Conservation (phyloP, 1,140 invertebrate species). For the Drosophila cardini region DNA sequence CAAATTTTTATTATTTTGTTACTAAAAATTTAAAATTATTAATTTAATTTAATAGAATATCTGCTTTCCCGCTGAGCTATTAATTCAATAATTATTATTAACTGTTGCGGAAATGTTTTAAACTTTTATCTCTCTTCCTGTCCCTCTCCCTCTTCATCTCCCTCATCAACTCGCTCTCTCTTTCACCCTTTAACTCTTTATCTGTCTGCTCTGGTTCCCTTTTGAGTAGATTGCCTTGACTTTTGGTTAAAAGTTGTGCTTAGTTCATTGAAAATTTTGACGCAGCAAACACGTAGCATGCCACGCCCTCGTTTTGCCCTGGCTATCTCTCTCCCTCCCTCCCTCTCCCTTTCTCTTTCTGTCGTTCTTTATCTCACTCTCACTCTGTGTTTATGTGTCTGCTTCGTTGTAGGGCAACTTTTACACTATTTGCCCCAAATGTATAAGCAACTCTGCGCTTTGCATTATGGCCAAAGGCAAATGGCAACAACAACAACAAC, state of each 20-base stretch:
- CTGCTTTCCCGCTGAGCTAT: no score
- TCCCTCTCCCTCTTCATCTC: not conserved
- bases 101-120: slow-evolving; percentile 39
- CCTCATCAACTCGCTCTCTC: not conserved
- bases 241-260: slow-evolving; percentile 46
- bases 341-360: not conserved
- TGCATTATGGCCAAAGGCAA: slow-evolving; percentile 54
- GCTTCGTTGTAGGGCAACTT: slow-evolving; percentile 37
- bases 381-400: not conserved
- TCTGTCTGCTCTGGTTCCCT: not conserved
- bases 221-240: slow-evolving; percentile 1
- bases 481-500: slow-evolving; percentile 46
- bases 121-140: not conserved
- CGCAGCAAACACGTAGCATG: slow-evolving; percentile 55
- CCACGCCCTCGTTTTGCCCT: slow-evolving; percentile 21
- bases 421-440: slow-evolving; percentile 69
- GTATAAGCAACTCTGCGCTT: slow-evolving; percentile 55
- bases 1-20: no score
- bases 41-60: no score
- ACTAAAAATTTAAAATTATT: no score
- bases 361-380: no score
- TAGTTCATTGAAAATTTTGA: slow-evolving; percentile 65
- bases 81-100: slow-evolving; percentile 37
- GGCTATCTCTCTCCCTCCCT: not conserved
- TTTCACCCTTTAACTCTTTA: not conserved